Percentiles rank a stretch among this genome's conserved stretches.
Conservation (phyloP, 2,113 vertebrate species). For the Halcyon senegalensis region DNA sequence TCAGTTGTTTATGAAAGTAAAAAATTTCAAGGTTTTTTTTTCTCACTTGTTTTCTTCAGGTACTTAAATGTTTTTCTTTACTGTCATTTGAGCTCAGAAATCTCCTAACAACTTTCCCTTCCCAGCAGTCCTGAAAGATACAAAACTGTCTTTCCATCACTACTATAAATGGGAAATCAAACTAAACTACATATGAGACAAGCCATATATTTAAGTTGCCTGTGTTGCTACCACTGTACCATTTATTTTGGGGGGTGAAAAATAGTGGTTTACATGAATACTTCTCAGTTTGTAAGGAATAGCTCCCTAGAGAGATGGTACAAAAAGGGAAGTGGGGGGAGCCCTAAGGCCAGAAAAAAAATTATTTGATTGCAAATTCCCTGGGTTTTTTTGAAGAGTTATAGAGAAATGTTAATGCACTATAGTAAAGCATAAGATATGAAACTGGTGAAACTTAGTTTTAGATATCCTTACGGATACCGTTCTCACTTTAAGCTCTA, state of each 20-base stretch:
- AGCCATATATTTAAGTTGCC: neutral
- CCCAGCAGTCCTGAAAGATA: neutral
- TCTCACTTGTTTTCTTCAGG: neutral
- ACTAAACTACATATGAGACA: neutral
- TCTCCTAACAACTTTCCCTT: neutral
- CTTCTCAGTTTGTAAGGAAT: neutral
- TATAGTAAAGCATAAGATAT: neutral
- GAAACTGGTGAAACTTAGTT: neutral
- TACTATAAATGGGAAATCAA: neutral
- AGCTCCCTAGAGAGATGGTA: neutral
- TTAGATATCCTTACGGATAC: neutral
- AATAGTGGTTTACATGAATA: neutral
- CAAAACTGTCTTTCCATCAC: neutral
- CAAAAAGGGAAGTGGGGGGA: accelerated
- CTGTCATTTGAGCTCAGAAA: neutral
- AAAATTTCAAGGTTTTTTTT: neutral
- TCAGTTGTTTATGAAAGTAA: neutral
- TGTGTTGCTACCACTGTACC: neutral
- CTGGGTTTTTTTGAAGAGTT: neutral
- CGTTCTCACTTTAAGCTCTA: neutral
- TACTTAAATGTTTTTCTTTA: neutral
- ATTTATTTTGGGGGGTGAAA: neutral
- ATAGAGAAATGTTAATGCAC: neutral
- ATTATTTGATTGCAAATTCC: neutral
- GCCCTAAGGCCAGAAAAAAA: neutral